Conservation (phyloP, 2,797 vertebrate genomes). For the Falco cherrug region DNA sequence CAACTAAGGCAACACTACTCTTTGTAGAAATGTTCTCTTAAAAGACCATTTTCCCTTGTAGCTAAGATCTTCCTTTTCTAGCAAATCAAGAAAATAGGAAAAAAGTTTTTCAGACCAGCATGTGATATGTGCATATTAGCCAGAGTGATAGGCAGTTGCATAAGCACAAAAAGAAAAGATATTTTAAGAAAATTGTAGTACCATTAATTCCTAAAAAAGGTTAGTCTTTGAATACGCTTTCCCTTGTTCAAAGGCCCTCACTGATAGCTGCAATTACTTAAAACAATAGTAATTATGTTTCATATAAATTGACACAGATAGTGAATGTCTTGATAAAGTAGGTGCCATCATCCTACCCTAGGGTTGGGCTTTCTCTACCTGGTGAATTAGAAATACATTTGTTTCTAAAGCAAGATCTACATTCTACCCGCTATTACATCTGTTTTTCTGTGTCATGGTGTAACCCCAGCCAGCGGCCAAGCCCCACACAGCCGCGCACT, state of each 20-base stretch:
- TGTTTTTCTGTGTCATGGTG: not conserved
- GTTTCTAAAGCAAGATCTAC: conserved; percentile 12
- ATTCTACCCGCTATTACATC: not conserved
- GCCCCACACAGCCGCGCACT: too few species aligned
- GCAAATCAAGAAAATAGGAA: not conserved
- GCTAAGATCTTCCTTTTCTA: not conserved
- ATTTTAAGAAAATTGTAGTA: conserved; percentile 25
- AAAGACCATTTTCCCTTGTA: not conserved
- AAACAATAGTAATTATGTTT: conserved; percentile 19
- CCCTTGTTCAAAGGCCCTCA: not conserved
- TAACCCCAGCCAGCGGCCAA: too few species aligned
- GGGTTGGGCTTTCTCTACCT: not conserved
- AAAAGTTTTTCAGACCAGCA: not conserved
- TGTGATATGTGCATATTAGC: not conserved
- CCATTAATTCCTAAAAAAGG: not conserved
- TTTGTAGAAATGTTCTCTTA: not conserved
- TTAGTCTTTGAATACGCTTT: not conserved
- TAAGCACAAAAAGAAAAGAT: not conserved
- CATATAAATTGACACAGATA: not conserved
- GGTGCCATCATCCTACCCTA: not conserved
- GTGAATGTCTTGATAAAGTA: not conserved
- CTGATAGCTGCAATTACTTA: conserved; percentile 13
- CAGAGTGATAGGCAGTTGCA: not conserved
- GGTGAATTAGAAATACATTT: not conserved
- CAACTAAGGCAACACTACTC: not conserved